Percentiles rank a stretch among this genome's conserved stretches.
phyloP scores from a whole-genome alignment of 92 coral and sea anemone species.

The Siderastrea radians region DNA sequence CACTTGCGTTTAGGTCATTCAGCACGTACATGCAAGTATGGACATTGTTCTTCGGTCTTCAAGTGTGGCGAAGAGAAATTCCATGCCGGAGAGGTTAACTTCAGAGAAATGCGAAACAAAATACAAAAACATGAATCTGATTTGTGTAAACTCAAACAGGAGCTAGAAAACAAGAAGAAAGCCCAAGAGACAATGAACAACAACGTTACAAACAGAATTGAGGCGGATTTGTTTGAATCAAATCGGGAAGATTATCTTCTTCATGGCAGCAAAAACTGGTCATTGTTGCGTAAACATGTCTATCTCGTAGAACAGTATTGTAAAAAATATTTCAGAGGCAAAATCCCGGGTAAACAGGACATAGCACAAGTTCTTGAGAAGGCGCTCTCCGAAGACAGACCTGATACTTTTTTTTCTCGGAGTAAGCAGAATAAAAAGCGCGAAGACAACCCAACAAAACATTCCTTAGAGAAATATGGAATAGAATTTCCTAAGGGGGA shows the following conservation, averaged over 20 bases:
- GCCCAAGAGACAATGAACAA: conserved; percentile 25
- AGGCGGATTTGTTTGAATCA: conserved; percentile 27
- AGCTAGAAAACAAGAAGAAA: conserved; percentile 22
- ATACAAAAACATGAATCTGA: conserved; percentile 24
- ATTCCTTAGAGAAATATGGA: conserved; percentile 17
- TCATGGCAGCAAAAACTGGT: conserved; percentile 55
- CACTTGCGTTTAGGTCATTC: conserved; percentile 20
- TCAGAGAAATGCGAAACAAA: conserved; percentile 15
- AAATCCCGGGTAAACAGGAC: conserved; percentile 52
- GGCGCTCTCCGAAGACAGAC: conserved; percentile 8
- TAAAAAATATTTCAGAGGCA: conserved; percentile 55
- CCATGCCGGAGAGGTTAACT: conserved; percentile 41
- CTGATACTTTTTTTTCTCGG: not conserved
- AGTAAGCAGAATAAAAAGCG: conserved; percentile 28
- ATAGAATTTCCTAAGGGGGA: conserved; percentile 23
- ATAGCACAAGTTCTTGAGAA: conserved; percentile 32
- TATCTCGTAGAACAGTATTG: conserved; percentile 58
- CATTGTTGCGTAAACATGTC: conserved; percentile 52
- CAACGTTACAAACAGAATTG: conserved; percentile 20
- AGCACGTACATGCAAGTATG: conserved; percentile 38
- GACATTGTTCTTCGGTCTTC: conserved; percentile 55
- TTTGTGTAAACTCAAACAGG: conserved; percentile 1
- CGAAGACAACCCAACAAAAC: conserved; percentile 52
- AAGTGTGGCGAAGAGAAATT: conserved; percentile 61
- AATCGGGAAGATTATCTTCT: conserved; percentile 1